Base-by-base conservation (phyloP, 2,888 invertebrate genomes). In the Sclerodermus sp. region DNA sequence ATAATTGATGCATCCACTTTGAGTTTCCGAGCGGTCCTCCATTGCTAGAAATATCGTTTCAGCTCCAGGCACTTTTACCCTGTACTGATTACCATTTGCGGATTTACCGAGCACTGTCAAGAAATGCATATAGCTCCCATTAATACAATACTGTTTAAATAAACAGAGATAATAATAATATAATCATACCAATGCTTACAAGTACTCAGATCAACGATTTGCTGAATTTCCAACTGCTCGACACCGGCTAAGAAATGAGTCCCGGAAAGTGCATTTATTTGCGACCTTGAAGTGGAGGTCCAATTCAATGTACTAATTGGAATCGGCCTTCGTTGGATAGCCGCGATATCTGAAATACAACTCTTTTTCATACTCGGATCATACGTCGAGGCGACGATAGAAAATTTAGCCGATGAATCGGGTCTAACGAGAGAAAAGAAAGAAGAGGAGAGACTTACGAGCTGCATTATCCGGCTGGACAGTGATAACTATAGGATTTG, bases 161-260 rank as follows among this genome's bases (percentile, higher is more conserved):
- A 8, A 23, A 23, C 3, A 8, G 8, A 23, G 23, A n/a, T n/a
- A n/a, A n/a, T n/a, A n/a, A n/a, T n/a, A n/a, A n/a, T n/a, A n/a
- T n/a, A n/a, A n/a, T n/a, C n/a, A n/a, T n/a, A n/a, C n/a, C n/a
- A n/a, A n/a, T n/a, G 81, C 85, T 79, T 78, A 90, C 90, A 77
- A 74, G 90, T 88, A 70, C 85, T 83, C 9, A 91, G 77, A 71
- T 92, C 91, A 38, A 91, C 86, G 37, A 91, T 89, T 78, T 91
- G 91, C 70, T 91, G 89, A 49, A 91, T 87, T 57, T 87, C 83
- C 3, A 90, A 78, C 41, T 85, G 86, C 48, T 87, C 83, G 42
- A 87, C 83, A 17, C 87, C 88, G 43, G 83, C 82, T 38, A 91
- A 82, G 72, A 89, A 88, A 70, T 89, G 88, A 53, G 88, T 81